Evolutionary conservation across 2,888 invertebrate species (phyloP).

Genomic region (Atherix ibis): DNA sequence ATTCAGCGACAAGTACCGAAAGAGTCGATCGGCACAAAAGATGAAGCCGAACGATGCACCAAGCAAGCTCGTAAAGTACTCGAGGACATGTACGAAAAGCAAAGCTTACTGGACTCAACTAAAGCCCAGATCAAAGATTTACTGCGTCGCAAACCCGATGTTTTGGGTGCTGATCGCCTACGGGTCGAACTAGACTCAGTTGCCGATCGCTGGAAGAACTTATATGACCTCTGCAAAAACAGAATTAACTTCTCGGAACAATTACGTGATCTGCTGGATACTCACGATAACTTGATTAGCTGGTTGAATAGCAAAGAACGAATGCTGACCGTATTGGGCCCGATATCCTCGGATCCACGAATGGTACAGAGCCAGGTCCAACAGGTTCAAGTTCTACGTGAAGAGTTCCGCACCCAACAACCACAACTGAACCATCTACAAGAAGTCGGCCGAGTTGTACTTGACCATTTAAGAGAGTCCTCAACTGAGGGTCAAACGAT

Average conservation of each 20-base stretch:
- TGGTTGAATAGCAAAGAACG: conserved; percentile 90
- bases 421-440: conserved; percentile 76
- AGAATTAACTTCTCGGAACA: conserved; percentile 47
- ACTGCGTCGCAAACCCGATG: conserved; percentile 66
- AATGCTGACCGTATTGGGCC: conserved; percentile 89
- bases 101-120: conserved; percentile 77
- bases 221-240: conserved; percentile 67
- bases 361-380: conserved; percentile 94
- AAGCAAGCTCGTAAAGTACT: conserved; percentile 65
- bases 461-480: conserved; percentile 40
- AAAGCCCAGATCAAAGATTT: conserved; percentile 79
- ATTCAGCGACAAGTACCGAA: conserved; percentile 74
- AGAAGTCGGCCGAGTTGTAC: conserved; percentile 60
- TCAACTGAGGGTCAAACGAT: conserved; percentile 49
- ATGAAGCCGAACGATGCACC: conserved; percentile 79
- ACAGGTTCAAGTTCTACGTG: conserved; percentile 84
- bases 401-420: conserved; percentile 87
- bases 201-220: conserved; percentile 67
- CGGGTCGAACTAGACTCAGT: conserved; percentile 73
- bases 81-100: conserved; percentile 87
- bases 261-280: conserved; percentile 82
- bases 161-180: conserved; percentile 68
- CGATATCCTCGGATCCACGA: conserved; percentile 87
- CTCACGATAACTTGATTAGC: conserved; percentile 62
- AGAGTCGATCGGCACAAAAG: conserved; percentile 63